Percentiles rank a stretch among this genome's conserved stretches.
Conservation (phyloP, 2,113 vertebrate genomes). For the Entelurus aequoreus region DNA sequence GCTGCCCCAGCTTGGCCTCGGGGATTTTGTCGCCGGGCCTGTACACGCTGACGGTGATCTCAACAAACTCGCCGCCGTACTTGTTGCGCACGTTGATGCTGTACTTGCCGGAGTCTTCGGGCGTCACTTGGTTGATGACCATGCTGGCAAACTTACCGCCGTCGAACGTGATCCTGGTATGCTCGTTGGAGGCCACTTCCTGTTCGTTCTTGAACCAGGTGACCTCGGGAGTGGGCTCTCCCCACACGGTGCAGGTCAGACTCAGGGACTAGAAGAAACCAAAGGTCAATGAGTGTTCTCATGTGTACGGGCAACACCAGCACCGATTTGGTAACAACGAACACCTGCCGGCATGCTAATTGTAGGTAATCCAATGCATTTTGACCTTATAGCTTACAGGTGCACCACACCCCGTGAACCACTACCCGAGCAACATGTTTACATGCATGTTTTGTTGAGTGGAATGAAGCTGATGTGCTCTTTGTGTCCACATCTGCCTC, state of each 20-base stretch:
- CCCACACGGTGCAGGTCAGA: constrained; percentile 93
- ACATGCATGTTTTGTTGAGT: too few relatives aligned
- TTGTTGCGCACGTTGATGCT: constrained; percentile 96
- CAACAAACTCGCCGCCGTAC: constrained; percentile 93
- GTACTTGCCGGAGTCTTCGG: constrained; percentile 95
- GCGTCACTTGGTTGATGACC: constrained; percentile 82
- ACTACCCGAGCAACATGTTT: too few relatives aligned
- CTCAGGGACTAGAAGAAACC: constrained; percentile 79
- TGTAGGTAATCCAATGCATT: too few relatives aligned
- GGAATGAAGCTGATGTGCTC: too few relatives aligned
- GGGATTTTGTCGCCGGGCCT: constrained; percentile 85
- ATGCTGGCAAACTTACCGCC: constrained; percentile 85
- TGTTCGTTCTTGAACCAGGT: constrained; percentile 96
- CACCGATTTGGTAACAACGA: neutral
- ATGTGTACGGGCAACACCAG: neutral
- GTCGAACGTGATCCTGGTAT: constrained; percentile 79
- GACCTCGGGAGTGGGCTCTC: constrained; percentile 90
- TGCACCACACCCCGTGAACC: too few relatives aligned
- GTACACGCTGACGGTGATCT: constrained; percentile 96
- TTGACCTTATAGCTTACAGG: too few relatives aligned
- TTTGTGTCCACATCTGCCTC: too few relatives aligned
- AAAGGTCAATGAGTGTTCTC: neutral
- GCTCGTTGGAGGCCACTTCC: constrained; percentile 76
- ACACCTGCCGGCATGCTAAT: too few relatives aligned
- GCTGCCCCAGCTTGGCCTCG: constrained; percentile 74